Evolutionary conservation across 2,113 vertebrate genomes (phyloP), one percentile per base, ranked within the genome.

Genomic region (Polyodon spathula): DNA sequence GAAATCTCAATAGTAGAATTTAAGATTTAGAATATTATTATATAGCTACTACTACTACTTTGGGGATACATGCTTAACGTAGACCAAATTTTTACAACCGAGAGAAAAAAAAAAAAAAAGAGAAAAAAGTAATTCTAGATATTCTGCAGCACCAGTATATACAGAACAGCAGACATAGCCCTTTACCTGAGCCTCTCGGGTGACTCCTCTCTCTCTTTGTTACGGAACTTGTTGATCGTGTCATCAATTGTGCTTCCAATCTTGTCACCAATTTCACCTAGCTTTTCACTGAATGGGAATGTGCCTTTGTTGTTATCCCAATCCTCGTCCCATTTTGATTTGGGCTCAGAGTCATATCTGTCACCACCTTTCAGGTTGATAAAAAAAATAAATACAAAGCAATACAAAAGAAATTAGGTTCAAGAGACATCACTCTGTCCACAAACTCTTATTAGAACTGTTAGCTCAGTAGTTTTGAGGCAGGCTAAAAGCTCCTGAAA

Each of bases 181-280:
- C 27, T 37, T 54, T 81, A 97, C 95, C 95, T 95, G 79, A 92
- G 91, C 76, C 94, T 82, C 70, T 98, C 95, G 52, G 96, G 96
- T 48, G 96, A 98, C 67, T 95, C 93, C 9, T 98, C 96, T 76
- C 93, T 77, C 0, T 95, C 92, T 85, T 95, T 97, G 82, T 91
- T 94, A 71, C 93, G 87, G 78, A 97, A 97, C 73, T 86, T 92
- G 88, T 76, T 96, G 82, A 98, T 97, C 65, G 96, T 97, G 69
- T 97, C 96, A 40, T 97, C 92, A 15, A 98, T 97, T 15, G 92
- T 98, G 78, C 86, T 97, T 72, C 96, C 93, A n/a, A 98, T 98
- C 83, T 97, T 97, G 79, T 94, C 93, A 1, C 91, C 90, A 64
- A 98, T 91, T 73, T 98, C 96, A 6, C 93, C 95, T 70, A 97